A percentile compares a stretch with the other conserved stretches of the same genome.
These are phyloP conservation scores for Saiga tatarica DNA, from an alignment of 2,113 vertebrate genomes.

Conservation along the genomic window DNA sequence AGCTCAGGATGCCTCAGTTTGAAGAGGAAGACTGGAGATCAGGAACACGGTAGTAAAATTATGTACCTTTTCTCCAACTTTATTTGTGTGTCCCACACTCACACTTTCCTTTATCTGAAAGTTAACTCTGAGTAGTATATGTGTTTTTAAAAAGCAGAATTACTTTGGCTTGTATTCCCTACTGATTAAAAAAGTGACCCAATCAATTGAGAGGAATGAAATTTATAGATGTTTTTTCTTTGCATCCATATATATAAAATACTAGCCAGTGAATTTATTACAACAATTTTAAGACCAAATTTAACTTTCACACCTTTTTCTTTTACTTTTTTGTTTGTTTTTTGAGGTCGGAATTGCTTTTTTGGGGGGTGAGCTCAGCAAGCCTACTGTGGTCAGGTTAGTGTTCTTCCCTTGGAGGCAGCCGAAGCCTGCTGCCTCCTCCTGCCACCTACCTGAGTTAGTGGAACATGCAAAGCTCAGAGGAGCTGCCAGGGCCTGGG, in stretches of 20 bases:
- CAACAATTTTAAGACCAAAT: constrained; percentile 25
- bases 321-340: background rate
- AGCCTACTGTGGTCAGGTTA: constrained; percentile 65
- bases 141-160: background rate
- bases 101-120: background rate
- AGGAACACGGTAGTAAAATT: background rate
- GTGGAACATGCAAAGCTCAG: constrained; percentile 62
- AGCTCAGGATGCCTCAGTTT: background rate
- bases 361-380: constrained; percentile 45
- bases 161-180: background rate
- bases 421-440: background rate
- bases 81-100: background rate
- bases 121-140: background rate
- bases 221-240: background rate
- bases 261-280: background rate
- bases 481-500: background rate
- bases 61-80: background rate
- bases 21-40: background rate
- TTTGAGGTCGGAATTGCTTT: constrained; percentile 65
- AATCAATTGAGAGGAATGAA: background rate
- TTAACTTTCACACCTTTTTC: background rate
- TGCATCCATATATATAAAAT: background rate
- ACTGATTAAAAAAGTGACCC: background rate
- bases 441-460: constrained; percentile 51
- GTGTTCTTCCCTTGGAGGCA: constrained; percentile 57